Evolutionary conservation across 1,140 invertebrate genomes (phyloP).

Genomic region (Stratiolaelaps scimitus): DNA sequence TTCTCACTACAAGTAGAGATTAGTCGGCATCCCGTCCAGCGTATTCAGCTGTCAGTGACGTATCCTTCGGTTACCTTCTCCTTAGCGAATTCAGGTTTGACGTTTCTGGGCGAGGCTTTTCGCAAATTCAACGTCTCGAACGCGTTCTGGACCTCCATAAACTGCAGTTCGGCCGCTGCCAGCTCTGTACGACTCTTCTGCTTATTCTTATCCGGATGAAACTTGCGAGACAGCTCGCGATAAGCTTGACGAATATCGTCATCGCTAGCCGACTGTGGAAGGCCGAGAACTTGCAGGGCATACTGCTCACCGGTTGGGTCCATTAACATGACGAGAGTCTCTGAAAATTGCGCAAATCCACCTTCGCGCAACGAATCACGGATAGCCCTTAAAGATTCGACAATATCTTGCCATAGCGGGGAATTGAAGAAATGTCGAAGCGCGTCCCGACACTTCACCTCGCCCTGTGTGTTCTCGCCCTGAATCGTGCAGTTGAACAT

Average conservation of each 20-base stretch:
- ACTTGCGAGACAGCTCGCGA: conserved; percentile 62
- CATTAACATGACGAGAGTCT: conserved; percentile 62
- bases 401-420: conserved; percentile 59
- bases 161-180: conserved; percentile 60
- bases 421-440: conserved; percentile 77
- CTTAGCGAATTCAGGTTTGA: too few species aligned
- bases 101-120: conserved; percentile 42
- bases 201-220: conserved; percentile 69
- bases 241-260: conserved; percentile 69
- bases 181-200: conserved; percentile 51
- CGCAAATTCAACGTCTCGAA: conserved; percentile 72
- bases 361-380: conserved; percentile 59
- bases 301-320: conserved; percentile 80
- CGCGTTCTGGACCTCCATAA: conserved; percentile 83
- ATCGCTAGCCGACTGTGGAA: conserved; percentile 51
- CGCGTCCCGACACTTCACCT: conserved; percentile 62
- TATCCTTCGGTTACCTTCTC: too few species aligned
- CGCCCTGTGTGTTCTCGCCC: conserved; percentile 50
- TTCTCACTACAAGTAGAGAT: too few species aligned
- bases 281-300: conserved; percentile 48
- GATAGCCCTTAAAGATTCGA: conserved; percentile 57
- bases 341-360: conserved; percentile 66
- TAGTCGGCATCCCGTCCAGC: too few species aligned
- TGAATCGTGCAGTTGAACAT: conserved; percentile 81
- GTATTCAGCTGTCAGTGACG: too few species aligned